Percentiles rank a stretch among this genome's conserved stretches.
phyloP scores from a whole-genome alignment of 2,797 vertebrate genomes.

The Linurgus olivaceus region DNA sequence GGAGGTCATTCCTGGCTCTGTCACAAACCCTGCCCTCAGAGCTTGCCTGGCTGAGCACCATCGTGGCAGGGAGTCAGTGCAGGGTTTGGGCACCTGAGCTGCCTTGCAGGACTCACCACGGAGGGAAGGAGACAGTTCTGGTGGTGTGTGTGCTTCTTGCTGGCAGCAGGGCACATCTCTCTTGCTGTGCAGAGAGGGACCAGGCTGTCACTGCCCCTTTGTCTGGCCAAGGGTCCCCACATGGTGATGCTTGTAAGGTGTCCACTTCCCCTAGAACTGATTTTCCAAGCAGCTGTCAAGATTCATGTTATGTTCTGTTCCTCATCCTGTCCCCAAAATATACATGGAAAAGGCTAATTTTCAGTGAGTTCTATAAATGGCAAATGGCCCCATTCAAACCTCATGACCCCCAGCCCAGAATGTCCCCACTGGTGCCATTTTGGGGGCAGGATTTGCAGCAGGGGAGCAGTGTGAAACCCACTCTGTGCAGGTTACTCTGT shows the following conservation, averaged over 20 bases:
- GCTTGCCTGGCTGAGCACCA: neutral
- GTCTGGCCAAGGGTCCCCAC: neutral
- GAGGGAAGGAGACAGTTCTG: neutral
- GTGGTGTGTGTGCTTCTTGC: neutral
- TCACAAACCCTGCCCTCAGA: neutral
- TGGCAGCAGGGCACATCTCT: neutral
- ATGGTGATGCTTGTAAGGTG: fast-evolving
- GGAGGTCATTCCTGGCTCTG: neutral
- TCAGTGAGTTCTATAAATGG: neutral
- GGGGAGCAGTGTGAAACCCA: fast-evolving
- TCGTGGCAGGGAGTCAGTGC: fast-evolving
- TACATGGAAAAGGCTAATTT: neutral
- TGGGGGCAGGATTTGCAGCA: neutral
- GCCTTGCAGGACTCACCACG: neutral
- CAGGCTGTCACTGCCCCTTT: neutral
- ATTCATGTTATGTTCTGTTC: neutral
- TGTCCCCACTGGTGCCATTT: neutral
- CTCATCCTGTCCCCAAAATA: neutral
- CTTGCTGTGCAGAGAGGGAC: neutral
- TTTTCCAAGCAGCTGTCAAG: neutral
- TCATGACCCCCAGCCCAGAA: neutral
- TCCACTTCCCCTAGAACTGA: neutral
- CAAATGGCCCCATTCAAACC: neutral
- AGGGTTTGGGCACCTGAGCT: fast-evolving
- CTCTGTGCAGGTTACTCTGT: fast-evolving